Base-by-base conservation (phyloP, 2,888 invertebrate species). In the Unio delphinus region DNA sequence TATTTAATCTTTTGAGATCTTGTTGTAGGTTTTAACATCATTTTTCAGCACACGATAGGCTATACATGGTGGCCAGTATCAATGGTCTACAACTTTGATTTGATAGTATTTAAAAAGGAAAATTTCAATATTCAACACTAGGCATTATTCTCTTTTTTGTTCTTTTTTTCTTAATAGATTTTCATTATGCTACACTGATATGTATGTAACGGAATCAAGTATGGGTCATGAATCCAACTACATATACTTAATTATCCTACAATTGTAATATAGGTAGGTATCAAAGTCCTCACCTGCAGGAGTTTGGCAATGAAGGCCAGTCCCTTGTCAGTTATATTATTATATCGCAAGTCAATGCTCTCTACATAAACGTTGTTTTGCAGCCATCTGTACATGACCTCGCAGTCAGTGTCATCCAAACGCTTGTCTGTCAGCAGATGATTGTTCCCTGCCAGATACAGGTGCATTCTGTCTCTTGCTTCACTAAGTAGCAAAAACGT, bases 291-390 rank as follows among this genome's bases (percentile, higher is more conserved):
- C 62, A 85, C 89, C 80, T 84, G 80, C 15, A 89, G 64, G 34
- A 89, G 79, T 65, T 84, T 78, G 4, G 84, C 89, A 6, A 90
- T 70, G 55, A 79, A 69, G 54, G 76, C 73, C 7, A 86, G 85
- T 11, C 90, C 90, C 65, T 81, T 78, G 70, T 89, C 88, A 55
- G 87, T 86, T 61, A 90, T 86, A 67, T 86, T 80, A 77, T 90
- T 90, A 75, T 87, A 90, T 20, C 89, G 80, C 1, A 90, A 82
- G 65, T 89, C 89, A 8, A 90, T 67, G 65, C 83, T 83, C 8
- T 81, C 78, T 28, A 89, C 81, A 75, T 79, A 87, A 1, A 76
- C 71, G 73, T 88, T 87, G 57, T 81, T 81, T 61, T 81, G 78
- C 30, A 89, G 81, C n/a, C 83, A 76, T 68, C 81, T 83, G 72